These are phyloP conservation scores for Takifugu ocellatus DNA, from an alignment of 2,797 vertebrate species.

Conservation along the genomic window DNA sequence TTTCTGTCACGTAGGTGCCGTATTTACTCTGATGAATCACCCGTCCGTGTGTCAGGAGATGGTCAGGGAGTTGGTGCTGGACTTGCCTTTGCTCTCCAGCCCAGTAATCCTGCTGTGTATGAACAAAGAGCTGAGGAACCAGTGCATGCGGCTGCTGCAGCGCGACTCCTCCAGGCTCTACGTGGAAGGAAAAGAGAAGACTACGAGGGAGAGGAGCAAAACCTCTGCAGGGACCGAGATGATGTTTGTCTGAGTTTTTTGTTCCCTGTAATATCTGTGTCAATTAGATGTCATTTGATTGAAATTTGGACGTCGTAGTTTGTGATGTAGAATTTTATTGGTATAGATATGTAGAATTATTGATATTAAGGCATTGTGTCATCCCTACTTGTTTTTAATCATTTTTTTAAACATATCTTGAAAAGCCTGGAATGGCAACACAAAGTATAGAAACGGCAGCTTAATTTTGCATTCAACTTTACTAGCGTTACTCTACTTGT, in stretches of 20 bases:
- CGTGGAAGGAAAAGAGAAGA: background rate
- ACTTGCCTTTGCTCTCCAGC: conserved; percentile 63
- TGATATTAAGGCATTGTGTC: too few species aligned
- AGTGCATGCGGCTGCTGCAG: conserved; percentile 49
- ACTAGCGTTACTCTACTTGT: background rate
- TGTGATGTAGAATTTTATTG: background rate
- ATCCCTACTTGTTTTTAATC: too few species aligned
- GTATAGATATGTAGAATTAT: too few species aligned
- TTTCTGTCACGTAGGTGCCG: conserved; percentile 44
- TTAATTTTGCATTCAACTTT: background rate
- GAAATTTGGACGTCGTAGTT: background rate
- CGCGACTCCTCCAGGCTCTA: conserved; percentile 10
- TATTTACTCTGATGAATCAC: conserved; percentile 58
- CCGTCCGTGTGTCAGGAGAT: conserved; percentile 65
- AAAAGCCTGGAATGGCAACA: background rate
- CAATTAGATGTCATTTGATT: background rate
- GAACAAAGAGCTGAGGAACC: conserved; percentile 68
- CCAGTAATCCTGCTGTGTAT: conserved; percentile 69
- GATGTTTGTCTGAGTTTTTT: background rate
- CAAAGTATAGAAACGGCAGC: background rate
- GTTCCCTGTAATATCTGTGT: background rate
- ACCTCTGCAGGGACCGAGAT: conserved; percentile 4
- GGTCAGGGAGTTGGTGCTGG: conserved; percentile 63
- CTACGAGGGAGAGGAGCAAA: conserved; percentile 14
- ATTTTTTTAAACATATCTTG: too few species aligned